Conservation (phyloP, 2,888 invertebrate species). For the Tinea pellionella region DNA sequence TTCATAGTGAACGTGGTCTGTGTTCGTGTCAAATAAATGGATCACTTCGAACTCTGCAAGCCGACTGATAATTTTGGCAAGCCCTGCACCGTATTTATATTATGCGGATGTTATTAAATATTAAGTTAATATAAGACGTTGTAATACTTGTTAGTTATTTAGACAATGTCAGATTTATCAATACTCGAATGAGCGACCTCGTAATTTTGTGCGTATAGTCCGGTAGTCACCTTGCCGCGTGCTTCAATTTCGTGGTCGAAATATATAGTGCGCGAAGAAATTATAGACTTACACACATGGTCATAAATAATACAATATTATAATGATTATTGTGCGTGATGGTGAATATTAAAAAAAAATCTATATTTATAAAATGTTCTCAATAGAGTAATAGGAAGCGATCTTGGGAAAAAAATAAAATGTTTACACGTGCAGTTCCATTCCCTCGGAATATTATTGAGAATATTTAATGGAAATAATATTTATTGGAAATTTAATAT, state of each 20-base stretch:
- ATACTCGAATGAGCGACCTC: slow-evolving; percentile 50
- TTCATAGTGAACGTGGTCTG: slow-evolving; percentile 48
- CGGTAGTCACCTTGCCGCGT: slow-evolving; percentile 34
- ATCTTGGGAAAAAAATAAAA: no score
- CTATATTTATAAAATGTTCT: no score
- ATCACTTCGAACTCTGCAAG: slow-evolving; percentile 46
- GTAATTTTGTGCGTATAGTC: slow-evolving; percentile 26
- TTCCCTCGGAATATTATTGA: no score
- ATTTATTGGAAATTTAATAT: no score
- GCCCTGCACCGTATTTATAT: slow-evolving; percentile 49
- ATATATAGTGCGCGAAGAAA: slow-evolving; percentile 10
- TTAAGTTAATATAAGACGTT: slow-evolving; percentile 32
- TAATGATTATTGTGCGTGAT: background rate
- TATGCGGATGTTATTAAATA: slow-evolving; percentile 23
- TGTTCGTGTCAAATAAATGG: slow-evolving; percentile 23
- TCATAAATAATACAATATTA: background rate
- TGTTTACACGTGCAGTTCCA: no score
- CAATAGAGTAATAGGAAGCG: no score
- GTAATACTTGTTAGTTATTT: slow-evolving; percentile 33
- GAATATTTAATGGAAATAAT: no score
- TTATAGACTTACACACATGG: background rate
- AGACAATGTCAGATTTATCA: slow-evolving; percentile 60
- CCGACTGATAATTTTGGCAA: slow-evolving; percentile 41
- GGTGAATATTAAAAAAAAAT: no score
- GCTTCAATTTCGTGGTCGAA: slow-evolving; percentile 42